These are phyloP conservation scores for Rissa tridactyla DNA, from an alignment of 2,113 vertebrate species.

Conservation along the genomic window DNA sequence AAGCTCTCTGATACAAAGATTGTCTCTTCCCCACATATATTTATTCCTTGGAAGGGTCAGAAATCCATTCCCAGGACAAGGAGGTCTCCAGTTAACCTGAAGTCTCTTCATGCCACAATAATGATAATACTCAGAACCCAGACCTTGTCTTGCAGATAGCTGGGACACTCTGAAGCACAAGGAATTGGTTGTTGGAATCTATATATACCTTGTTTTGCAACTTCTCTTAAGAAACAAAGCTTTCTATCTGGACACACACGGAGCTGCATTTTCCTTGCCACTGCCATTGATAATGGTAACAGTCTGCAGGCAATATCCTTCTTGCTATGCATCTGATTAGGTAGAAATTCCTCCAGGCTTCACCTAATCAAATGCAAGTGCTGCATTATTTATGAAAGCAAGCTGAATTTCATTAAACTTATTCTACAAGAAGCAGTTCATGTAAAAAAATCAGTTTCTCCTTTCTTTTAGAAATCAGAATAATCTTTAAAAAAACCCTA, in stretches of 20 bases:
- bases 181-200: neutral
- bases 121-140: neutral
- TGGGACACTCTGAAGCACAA: neutral
- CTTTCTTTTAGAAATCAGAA: constrained; percentile 29
- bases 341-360: constrained; percentile 58
- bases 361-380: constrained; percentile 59
- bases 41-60: neutral
- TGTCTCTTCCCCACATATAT: neutral
- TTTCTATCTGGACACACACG: neutral
- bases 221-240: neutral
- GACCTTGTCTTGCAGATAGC: neutral
- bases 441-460: constrained; percentile 18
- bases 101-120: neutral
- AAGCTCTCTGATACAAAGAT: neutral
- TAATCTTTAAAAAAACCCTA: constrained; percentile 1
- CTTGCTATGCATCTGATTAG: constrained; percentile 55
- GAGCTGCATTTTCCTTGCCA: constrained; percentile 14
- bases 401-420: constrained; percentile 68
- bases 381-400: constrained; percentile 75
- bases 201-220: neutral
- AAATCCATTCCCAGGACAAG: neutral
- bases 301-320: constrained; percentile 48
- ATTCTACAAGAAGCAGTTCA: constrained; percentile 25
- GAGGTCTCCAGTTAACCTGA: neutral
- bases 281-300: neutral